phyloP scores from a whole-genome alignment of 2,113 vertebrate genomes.

The Spilogale gracilis region DNA sequence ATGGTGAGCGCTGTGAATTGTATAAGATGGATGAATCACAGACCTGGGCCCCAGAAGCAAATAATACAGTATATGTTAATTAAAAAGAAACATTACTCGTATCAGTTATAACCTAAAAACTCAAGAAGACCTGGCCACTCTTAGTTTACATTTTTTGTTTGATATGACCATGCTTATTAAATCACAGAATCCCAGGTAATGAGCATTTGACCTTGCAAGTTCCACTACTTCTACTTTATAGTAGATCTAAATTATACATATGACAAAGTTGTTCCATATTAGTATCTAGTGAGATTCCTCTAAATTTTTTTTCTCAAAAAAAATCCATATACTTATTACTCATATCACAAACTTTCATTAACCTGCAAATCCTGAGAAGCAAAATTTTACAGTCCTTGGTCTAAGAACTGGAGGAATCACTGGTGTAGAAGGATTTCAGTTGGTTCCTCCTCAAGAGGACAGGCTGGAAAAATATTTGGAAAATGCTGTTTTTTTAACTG shows the following conservation, averaged over 20 bases:
- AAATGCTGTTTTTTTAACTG: constrained; percentile 15
- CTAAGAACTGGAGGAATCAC: background rate
- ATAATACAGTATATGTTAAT: too few relatives aligned
- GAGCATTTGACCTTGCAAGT: constrained; percentile 19
- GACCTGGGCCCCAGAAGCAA: too few relatives aligned
- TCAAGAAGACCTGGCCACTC: background rate
- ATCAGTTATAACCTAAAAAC: background rate
- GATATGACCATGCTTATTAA: background rate
- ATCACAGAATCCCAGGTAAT: background rate
- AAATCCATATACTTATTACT: background rate
- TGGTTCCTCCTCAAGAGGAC: background rate
- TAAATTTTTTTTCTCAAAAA: background rate
- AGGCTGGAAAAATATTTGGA: background rate
- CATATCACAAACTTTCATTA: background rate
- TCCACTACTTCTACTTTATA: background rate
- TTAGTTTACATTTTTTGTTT: background rate
- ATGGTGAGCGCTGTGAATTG: too few relatives aligned
- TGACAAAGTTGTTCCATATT: background rate
- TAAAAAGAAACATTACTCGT: background rate
- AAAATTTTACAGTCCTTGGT: background rate
- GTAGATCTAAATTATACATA: background rate
- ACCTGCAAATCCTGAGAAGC: background rate
- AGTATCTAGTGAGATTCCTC: background rate
- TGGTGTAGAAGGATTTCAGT: background rate
- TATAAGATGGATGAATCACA: too few relatives aligned